A percentile compares a stretch with the other conserved stretches of the same genome.
Evolutionary conservation across 2,888 invertebrate species (phyloP).

Genomic region (Leucoptera coffeella): DNA sequence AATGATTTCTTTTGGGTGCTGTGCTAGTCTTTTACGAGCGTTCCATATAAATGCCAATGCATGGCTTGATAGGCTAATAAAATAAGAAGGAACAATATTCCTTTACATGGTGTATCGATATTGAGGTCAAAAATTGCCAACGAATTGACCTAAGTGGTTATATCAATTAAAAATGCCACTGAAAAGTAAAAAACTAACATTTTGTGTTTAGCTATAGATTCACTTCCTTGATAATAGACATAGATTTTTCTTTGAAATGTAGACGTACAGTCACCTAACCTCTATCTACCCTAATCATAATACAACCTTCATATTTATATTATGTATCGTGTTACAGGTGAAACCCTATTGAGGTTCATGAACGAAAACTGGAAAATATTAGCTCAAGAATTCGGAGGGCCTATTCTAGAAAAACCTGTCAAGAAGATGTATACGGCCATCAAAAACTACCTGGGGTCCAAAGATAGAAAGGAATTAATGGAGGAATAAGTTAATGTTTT

Average conservation of each 20-base stretch:
- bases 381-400: constrained; percentile 16
- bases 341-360: constrained; percentile 21
- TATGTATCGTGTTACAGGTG: constrained; percentile 16
- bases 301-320: neutral
- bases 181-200: too few species aligned
- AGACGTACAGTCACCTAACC: neutral
- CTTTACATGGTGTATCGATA: too few species aligned
- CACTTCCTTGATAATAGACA: constrained; percentile 1
- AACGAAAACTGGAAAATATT: constrained; percentile 23
- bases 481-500: constrained; percentile 11
- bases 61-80: too few species aligned
- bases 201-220: too few species aligned
- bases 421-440: constrained; percentile 13
- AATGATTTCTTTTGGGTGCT: too few species aligned
- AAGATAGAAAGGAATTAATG: too few species aligned
- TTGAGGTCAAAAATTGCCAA: too few species aligned
- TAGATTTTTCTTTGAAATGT: neutral
- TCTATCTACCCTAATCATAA: neutral
- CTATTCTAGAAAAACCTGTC: constrained; percentile 15
- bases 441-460: constrained; percentile 13
- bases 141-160: too few species aligned
- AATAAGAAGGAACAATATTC: too few species aligned
- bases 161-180: too few species aligned
- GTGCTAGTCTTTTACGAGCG: too few species aligned
- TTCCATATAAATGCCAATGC: too few species aligned